phyloP scores from a whole-genome alignment of 2,797 vertebrate genomes.

The Dicrostonyx torquatus region DNA sequence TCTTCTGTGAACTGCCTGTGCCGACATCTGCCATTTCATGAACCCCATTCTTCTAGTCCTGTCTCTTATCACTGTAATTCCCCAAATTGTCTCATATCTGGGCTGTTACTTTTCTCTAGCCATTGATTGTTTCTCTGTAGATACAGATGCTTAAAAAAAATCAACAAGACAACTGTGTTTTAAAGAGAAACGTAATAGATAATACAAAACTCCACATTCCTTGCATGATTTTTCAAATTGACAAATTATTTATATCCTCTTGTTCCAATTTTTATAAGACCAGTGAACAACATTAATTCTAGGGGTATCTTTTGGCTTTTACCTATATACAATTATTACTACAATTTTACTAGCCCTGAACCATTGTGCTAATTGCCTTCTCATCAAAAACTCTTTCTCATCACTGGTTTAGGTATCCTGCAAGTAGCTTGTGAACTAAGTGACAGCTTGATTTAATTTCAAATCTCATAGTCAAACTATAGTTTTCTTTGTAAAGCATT shows the following conservation, averaged over 20 bases:
- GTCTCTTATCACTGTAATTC: background rate
- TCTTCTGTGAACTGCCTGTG: background rate
- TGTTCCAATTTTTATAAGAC: background rate
- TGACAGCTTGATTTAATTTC: slow-evolving; percentile 23
- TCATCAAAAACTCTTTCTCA: background rate
- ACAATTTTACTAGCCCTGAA: background rate
- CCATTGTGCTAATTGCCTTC: slow-evolving; percentile 18
- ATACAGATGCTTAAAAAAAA: background rate
- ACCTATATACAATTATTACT: slow-evolving; percentile 2
- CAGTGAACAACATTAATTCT: background rate
- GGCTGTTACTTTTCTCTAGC: background rate
- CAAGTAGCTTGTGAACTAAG: slow-evolving; percentile 24
- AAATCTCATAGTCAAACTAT: slow-evolving; percentile 21
- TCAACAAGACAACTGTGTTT: background rate
- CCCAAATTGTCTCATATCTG: background rate
- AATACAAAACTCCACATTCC: background rate
- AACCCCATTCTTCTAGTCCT: background rate
- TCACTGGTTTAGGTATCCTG: background rate
- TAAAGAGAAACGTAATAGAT: slow-evolving; percentile 15
- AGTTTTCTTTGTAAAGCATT: background rate
- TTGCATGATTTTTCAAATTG: background rate
- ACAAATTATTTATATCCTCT: slow-evolving; percentile 25
- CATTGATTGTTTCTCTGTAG: background rate
- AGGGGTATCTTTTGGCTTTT: slow-evolving; percentile 33
- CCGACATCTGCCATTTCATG: background rate